Base-by-base conservation (phyloP, 2,888 invertebrate genomes). In the Ommatoiulus sabulosus region DNA sequence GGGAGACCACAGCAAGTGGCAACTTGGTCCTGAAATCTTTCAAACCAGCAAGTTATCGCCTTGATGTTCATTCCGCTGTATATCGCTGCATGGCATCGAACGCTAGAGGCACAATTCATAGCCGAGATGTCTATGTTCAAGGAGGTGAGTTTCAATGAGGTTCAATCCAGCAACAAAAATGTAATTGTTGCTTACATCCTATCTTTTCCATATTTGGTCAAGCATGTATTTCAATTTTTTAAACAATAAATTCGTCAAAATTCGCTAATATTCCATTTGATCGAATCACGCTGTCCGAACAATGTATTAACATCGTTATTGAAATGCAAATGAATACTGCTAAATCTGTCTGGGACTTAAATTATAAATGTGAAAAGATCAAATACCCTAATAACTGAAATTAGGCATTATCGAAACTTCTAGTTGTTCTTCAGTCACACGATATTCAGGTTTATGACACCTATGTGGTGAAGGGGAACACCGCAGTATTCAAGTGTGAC, bases 371-470 rank as follows among this genome's bases (percentile, higher is more conserved):
- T 35, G 35, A 35, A 35, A 35, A 35, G 35, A 35, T 35, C 35
- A 35, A 35, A 35, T 35, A 35, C 35, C 35, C 35, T 35, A 35
- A 35, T 35, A 48, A 48, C 80, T 24, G 35, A 80, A 80, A 17
- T 3, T 80, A 24, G 35, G 80, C 48, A 12, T 48, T 80, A 24
- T 10, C 7, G 3, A 15, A 24, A 80, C 15, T 80, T 88, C 35
- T 72, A 89, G 89, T 89, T 57, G 87, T 87, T 57, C 35, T 89
- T 15, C 89, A 89, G 44, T n/a, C 24, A 6, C 44, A 87, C 44
- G 89, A 89, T 24, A 24, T 89, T 15, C 89, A 89, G n/a, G 89
- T 89, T 24, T 89, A 87, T 48, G 89, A 89, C n/a, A 89, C 63
- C 20, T 89, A 87, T 52, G 87, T 80, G 20, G 87, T 89, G 6